Evolutionary conservation across 2,113 vertebrate species (phyloP), one percentile per base, ranked within the genome.

Genomic region (Haliaeetus leucogaster): DNA sequence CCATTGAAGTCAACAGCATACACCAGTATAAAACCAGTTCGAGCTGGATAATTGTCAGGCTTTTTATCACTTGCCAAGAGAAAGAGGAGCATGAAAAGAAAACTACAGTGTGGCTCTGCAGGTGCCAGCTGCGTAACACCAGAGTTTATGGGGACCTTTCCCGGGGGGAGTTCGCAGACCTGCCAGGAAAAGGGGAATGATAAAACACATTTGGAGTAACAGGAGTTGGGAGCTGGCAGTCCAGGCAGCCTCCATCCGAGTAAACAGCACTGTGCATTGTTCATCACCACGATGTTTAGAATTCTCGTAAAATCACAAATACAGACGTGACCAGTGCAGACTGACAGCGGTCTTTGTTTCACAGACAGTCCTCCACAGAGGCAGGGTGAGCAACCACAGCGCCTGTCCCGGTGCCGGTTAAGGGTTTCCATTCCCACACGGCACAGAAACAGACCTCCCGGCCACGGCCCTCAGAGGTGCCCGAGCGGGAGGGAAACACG

Each of bases 191-290:
- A 65, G n/a, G 52, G 87, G n/a, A 59, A 23, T 1, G n/a, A 40
- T 7, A 6, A 10, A 58, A 27, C 7, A 9, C 38, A 3, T 6
- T 12, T 16, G 52, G 59, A 61, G 27, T 2, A 15, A 40, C 18
- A 5, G 2, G 65, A 47, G 52, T 3, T 0, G 4, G 55, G 20
- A 83, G n/a, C 29, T 5, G 20, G 36, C 48, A 9, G 19, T 23
- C 13, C 5, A 27, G 40, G 18, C 26, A 5, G 29, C 45, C 55
- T 26, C 32, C 7, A 1, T 3, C n/a, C 8, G 0, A 67, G 68
- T 3, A 6, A 5, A 4, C 25, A 6, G 30, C 45, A 19, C 36
- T 11, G 23, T 0, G 12, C 36, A 0, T 5, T 5, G 3, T 8
- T 36, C 55, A 5, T 22, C 47, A 6, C 43, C 14, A 8, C 11